Percentiles rank a stretch among this genome's conserved stretches.
phyloP scores from a whole-genome alignment of 1,140 invertebrate genomes.

The Hylyphantes graminicola region DNA sequence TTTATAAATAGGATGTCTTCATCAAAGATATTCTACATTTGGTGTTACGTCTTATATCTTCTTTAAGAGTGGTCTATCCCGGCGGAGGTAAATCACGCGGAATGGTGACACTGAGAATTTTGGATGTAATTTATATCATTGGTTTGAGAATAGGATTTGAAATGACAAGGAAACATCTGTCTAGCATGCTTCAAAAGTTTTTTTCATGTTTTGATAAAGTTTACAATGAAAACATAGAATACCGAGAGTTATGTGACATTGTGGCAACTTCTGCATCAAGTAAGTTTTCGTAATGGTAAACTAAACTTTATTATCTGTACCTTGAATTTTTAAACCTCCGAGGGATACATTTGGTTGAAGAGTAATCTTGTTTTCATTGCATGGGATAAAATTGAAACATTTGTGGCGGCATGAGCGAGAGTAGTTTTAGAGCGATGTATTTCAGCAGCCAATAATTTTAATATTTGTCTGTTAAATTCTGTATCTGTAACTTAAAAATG shows the following conservation, averaged over 20 bases:
- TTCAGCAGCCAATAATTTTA: too few species aligned
- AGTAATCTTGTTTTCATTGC: too few species aligned
- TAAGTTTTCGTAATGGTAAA: conserved; percentile 10
- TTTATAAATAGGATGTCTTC: conserved; percentile 74
- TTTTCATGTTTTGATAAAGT: conserved; percentile 90
- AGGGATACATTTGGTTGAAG: not conserved
- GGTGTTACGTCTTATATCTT: conserved; percentile 71
- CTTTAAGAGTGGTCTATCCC: conserved; percentile 81
- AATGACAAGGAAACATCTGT: conserved; percentile 83
- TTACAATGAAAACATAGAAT: conserved; percentile 68
- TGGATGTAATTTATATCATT: conserved; percentile 83
- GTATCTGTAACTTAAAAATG: too few species aligned
- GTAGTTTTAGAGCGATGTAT: too few species aligned
- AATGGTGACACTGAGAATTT: conserved; percentile 80
- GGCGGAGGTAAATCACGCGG: conserved; percentile 79
- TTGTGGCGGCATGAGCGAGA: too few species aligned
- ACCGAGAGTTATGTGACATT: conserved; percentile 26
- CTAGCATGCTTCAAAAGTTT: conserved; percentile 78
- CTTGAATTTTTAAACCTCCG: not conserved
- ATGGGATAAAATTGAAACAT: too few species aligned
- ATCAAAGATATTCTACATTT: conserved; percentile 83
- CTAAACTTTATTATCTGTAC: not conserved
- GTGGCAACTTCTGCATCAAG: not conserved
- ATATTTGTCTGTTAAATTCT: too few species aligned
- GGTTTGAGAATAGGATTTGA: conserved; percentile 84